A percentile compares a stretch with the other conserved stretches of the same genome.
Evolutionary conservation across 2,888 invertebrate genomes (phyloP).

Genomic region (Nudaria mundana): DNA sequence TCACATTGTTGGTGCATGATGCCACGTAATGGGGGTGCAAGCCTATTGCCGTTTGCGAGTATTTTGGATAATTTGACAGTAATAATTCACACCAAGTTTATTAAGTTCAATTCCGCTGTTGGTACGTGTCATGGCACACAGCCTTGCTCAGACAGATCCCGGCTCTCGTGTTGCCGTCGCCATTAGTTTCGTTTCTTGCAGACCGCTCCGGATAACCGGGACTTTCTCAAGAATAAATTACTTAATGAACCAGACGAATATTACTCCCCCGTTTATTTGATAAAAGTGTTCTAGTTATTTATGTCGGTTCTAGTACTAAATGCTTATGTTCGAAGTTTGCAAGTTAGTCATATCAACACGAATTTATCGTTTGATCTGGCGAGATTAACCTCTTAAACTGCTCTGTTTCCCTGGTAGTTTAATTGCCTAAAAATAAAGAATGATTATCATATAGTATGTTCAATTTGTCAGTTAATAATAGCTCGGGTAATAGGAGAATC

Average conservation of each 20-base stretch:
- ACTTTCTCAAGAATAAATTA: constrained; percentile 70
- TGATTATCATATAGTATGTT: neutral
- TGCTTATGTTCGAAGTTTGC: constrained; percentile 26
- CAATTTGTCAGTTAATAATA: neutral
- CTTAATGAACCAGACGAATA: constrained; percentile 69
- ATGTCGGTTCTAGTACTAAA: constrained; percentile 28
- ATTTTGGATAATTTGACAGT: too few species aligned
- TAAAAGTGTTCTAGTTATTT: constrained; percentile 46
- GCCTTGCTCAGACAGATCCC: constrained; percentile 27
- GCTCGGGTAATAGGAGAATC: neutral
- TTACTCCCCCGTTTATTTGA: constrained; percentile 51
- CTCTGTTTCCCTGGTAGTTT: constrained; percentile 25
- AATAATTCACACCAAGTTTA: neutral
- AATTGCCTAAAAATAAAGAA: neutral
- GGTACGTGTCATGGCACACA: constrained; percentile 28
- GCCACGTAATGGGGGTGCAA: too few species aligned
- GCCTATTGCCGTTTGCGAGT: too few species aligned
- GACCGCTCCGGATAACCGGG: constrained; percentile 59
- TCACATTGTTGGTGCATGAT: too few species aligned
- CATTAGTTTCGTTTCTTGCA: constrained; percentile 78
- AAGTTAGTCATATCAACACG: constrained; percentile 25
- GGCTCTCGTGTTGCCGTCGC: constrained; percentile 69
- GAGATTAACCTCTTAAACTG: constrained; percentile 20
- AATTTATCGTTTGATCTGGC: constrained; percentile 11
- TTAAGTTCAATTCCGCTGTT: constrained; percentile 9